A percentile compares a stretch with the other conserved stretches of the same genome.
Conservation (phyloP, 2,888 invertebrate species). For the Eupithecia subfuscata region DNA sequence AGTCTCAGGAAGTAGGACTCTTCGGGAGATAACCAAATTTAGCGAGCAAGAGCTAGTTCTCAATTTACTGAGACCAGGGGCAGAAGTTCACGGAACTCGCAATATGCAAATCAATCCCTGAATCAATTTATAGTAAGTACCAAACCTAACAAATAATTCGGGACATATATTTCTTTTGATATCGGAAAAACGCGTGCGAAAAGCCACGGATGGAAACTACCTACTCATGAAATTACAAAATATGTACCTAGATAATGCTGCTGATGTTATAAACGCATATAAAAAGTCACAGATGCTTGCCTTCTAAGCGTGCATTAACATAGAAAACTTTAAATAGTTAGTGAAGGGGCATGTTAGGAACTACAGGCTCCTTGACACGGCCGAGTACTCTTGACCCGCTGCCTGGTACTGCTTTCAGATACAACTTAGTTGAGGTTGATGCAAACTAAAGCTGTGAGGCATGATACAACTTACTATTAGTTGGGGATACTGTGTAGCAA, state of each 20-base stretch:
- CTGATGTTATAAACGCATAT: background rate
- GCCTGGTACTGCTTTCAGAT: constrained; percentile 33
- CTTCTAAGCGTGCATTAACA: background rate
- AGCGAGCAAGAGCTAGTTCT: background rate
- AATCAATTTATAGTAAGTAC: background rate
- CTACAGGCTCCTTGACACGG: constrained; percentile 48
- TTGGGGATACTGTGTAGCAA: background rate
- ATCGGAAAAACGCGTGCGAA: background rate
- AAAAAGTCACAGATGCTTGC: background rate
- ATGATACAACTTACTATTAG: background rate
- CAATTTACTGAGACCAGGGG: background rate
- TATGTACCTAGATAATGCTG: background rate
- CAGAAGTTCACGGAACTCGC: background rate
- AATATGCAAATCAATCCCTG: background rate
- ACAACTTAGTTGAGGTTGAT: background rate
- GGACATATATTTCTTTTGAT: background rate
- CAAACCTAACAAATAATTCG: no score
- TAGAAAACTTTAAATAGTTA: constrained; percentile 9
- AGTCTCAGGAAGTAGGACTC: background rate
- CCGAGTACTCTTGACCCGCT: constrained; percentile 46
- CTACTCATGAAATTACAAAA: background rate
- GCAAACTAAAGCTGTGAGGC: background rate
- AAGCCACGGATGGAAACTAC: background rate
- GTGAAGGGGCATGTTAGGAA: constrained; percentile 27
- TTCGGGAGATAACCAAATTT: background rate